Evolutionary conservation across 2,113 vertebrate species (phyloP).

Genomic region (Benitochromis conjunctus): DNA sequence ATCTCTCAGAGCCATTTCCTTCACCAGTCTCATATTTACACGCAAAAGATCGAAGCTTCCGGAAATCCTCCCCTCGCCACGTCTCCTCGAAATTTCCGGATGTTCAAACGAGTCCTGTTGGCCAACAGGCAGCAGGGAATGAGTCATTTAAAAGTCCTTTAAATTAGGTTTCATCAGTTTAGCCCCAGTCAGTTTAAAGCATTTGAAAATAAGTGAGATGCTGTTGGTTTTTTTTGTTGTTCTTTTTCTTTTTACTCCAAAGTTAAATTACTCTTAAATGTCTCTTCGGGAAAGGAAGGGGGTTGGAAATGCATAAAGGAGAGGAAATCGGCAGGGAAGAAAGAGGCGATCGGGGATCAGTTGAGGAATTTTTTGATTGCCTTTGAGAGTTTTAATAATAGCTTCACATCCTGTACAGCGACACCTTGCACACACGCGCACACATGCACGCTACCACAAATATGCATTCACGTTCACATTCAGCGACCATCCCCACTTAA

Average conservation of each 20-base stretch:
- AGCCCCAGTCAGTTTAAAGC: slow-evolving; percentile 57
- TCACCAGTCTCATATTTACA: slow-evolving; percentile 60
- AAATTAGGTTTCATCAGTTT: slow-evolving; percentile 40
- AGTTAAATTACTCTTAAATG: slow-evolving; percentile 47
- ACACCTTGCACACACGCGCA: neutral
- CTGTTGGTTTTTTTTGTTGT: neutral
- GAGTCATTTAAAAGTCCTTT: slow-evolving; percentile 35
- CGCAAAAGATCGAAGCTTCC: slow-evolving; percentile 6
- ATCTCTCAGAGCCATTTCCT: slow-evolving; percentile 33
- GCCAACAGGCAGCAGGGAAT: slow-evolving; percentile 19
- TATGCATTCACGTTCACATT: slow-evolving; percentile 47
- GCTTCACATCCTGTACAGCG: slow-evolving; percentile 54
- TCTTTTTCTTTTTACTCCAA: neutral
- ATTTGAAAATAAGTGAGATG: slow-evolving; percentile 43
- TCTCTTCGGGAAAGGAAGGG: slow-evolving; percentile 18
- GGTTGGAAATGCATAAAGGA: slow-evolving; percentile 22
- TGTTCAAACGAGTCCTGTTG: slow-evolving; percentile 10
- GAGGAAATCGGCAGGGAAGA: slow-evolving; percentile 61
- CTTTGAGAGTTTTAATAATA: slow-evolving; percentile 63
- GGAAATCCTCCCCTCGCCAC: neutral
- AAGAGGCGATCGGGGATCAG: neutral
- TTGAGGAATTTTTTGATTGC: slow-evolving; percentile 58
- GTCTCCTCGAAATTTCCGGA: neutral
- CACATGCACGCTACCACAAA: slow-evolving; percentile 21
- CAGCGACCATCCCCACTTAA: neutral